Conservation (phyloP, 2,113 vertebrate species). For the Hystrix brachyura region DNA sequence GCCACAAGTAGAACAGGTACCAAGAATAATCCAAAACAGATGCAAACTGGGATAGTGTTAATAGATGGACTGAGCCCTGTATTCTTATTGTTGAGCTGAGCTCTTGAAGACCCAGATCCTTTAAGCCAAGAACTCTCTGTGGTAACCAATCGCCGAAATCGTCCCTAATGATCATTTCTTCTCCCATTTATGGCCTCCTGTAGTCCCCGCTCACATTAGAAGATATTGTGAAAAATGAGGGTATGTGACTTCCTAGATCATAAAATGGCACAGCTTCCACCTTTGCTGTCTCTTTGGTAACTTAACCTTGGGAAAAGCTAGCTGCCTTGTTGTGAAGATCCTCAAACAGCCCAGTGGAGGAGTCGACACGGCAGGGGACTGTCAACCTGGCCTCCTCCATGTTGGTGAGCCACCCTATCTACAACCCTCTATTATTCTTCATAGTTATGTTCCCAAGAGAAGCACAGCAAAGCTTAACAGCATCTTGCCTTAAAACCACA, state of each 20-base stretch:
- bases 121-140: neutral
- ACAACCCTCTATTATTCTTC: neutral
- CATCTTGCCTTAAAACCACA: neutral
- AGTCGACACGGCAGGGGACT: neutral
- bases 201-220: neutral
- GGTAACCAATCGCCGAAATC: neutral
- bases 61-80: neutral
- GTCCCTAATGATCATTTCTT: neutral
- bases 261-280: neutral
- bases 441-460: neutral
- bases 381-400: neutral
- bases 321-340: neutral
- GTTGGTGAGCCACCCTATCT: neutral
- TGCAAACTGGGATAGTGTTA: neutral
- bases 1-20: neutral
- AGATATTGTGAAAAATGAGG: neutral
- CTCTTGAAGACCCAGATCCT: neutral
- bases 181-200: neutral
- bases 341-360: neutral
- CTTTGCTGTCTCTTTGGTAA: neutral
- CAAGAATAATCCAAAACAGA: neutral
- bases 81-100: neutral
- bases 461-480: neutral
- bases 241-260: neutral
- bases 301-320: neutral